phyloP scores from a whole-genome alignment of 2,113 vertebrate genomes.

The Corythoichthys haematopterus region DNA sequence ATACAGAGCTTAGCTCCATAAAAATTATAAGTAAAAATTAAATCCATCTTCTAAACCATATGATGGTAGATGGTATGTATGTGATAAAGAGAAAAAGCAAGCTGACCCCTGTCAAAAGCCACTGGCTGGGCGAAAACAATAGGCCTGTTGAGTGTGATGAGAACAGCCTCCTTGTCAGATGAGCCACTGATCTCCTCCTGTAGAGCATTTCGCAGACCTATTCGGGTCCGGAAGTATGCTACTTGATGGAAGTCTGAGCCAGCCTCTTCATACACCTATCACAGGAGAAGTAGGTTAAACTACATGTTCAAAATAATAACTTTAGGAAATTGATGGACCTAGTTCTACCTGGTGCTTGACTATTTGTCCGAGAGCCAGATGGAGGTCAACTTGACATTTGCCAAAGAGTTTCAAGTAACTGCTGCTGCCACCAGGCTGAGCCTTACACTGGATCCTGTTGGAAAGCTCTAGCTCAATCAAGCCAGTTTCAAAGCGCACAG shows the following conservation, averaged over 20 bases:
- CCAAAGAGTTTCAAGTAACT: slow-evolving; percentile 97
- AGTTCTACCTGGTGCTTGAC: slow-evolving; percentile 90
- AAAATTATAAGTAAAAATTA: not conserved
- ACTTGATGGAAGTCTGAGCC: slow-evolving; percentile 98
- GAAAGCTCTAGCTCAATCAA: slow-evolving; percentile 94
- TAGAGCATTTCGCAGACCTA: slow-evolving; percentile 91
- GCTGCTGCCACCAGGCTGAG: slow-evolving; percentile 89
- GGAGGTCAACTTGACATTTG: slow-evolving; percentile 96
- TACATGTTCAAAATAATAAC: not conserved
- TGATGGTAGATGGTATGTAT: not conserved
- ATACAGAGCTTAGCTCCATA: not conserved
- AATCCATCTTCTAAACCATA: not conserved
- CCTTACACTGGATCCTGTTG: slow-evolving; percentile 94
- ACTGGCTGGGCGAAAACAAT: slow-evolving; percentile 97
- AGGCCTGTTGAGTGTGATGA: slow-evolving; percentile 93
- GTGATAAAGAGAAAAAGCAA: not conserved
- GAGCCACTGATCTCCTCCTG: slow-evolving; percentile 95
- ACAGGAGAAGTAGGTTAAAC: not conserved
- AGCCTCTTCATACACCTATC: slow-evolving; percentile 97
- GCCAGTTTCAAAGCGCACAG: slow-evolving; percentile 95
- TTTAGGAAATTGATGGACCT: not conserved
- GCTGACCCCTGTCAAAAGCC: slow-evolving; percentile 92
- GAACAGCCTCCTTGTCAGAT: slow-evolving; percentile 92
- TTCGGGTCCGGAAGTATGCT: slow-evolving; percentile 95
- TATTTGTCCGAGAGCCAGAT: slow-evolving; percentile 94